A percentile compares a stretch with the other conserved stretches of the same genome.
phyloP scores from a whole-genome alignment of 2,113 vertebrate species.

The Acrocephalus kingi region DNA sequence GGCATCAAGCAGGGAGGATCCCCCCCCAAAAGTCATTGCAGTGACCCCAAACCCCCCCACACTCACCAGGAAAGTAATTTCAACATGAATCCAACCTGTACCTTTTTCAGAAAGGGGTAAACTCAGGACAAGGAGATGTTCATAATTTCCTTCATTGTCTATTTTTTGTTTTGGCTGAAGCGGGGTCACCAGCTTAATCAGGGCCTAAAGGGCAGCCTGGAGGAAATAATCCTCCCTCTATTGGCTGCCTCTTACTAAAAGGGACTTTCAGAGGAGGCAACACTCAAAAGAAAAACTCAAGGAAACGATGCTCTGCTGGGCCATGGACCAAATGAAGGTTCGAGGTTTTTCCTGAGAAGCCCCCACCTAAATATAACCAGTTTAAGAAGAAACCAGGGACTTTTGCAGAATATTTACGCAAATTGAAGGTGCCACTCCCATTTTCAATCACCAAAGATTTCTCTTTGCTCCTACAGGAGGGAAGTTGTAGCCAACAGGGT shows the following conservation, averaged over 20 bases:
- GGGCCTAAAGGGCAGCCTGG: not conserved
- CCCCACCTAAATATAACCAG: not conserved
- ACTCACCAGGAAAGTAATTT: not conserved
- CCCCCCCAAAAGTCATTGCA: not conserved
- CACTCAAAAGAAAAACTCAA: not conserved
- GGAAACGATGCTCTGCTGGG: not conserved
- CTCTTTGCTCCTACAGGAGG: not conserved
- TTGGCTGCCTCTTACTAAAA: not conserved
- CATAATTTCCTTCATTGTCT: not conserved
- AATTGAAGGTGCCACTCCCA: not conserved
- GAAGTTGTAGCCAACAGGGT: not conserved
- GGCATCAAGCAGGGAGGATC: not conserved
- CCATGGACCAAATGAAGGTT: accelerated
- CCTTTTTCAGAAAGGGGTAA: not conserved
- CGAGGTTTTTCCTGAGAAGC: not conserved
- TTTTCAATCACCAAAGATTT: not conserved
- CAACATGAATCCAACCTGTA: not conserved
- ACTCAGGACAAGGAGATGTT: not conserved
- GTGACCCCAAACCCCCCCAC: not conserved
- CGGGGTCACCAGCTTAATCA: not conserved
- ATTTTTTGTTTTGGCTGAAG: not conserved
- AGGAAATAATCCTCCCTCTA: not conserved
- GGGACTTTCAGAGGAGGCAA: not conserved
- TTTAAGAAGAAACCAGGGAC: not conserved
- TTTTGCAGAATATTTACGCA: not conserved